Evolutionary conservation across 2,797 vertebrate genomes (phyloP), one percentile per base, ranked within the genome.

Genomic region (Synanceia verrucosa): DNA sequence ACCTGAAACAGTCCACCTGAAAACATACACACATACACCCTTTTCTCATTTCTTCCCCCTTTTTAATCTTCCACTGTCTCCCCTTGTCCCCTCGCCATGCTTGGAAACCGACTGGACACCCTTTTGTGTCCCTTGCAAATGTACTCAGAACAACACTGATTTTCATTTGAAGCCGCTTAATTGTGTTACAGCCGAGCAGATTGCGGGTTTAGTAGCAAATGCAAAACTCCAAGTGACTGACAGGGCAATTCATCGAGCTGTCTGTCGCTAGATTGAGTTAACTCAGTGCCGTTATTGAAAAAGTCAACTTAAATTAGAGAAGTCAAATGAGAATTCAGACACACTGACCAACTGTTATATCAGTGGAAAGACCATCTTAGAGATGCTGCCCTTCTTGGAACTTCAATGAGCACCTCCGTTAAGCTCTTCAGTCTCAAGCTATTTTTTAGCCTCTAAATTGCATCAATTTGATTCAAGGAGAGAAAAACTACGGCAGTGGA

Each of bases 241-340:
- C 93, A 91, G 90, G 73, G 78, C 87, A 93, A 94, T 94, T 94
- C 92, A 94, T 92, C 50, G 91, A 85, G 87, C 91, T 91, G 92
- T 91, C 92, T 89, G 84, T 88, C 39, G 56, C 76, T 87, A 87
- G 93, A 94, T 93, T 94, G 93, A 94, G 90, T 93, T 92, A 93
- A 92, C 90, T 89, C 84, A 78, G 75, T 57, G 12, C 51, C 55
- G 77, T 92, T 94, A 94, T 94, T 92, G 93, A 93, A 93, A 90
- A 91, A 94, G 93, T 91, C 93, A 86, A 81, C 86, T 80, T 78
- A 85, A 93, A 94, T 94, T 92, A 93, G 77, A 88, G 67, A 67
- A 90, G 87, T 90, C 76, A 87, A 88, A 88, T 87, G 85, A 90
- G 83, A 93, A 88, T 85, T 75, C 78, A 80, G 90, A 89, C 82